Conservation (phyloP, 2,797 vertebrate species). For the Poeciliopsis infans region DNA sequence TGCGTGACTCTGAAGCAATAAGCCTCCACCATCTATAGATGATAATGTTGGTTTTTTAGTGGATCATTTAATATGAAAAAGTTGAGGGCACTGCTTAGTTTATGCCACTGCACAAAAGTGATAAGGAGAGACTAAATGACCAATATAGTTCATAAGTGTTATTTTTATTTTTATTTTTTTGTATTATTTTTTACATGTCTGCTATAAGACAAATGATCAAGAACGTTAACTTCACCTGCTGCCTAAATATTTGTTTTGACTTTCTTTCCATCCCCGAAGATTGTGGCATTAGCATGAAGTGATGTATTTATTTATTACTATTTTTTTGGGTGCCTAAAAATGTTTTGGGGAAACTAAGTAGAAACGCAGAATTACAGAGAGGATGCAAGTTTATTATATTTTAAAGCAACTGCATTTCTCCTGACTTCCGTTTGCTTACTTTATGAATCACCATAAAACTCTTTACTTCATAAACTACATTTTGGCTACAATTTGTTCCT, state of each 20-base stretch:
- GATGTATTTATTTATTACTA: no score
- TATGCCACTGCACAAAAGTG: background rate
- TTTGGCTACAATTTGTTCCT: background rate
- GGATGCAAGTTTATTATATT: background rate
- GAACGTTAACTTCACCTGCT: background rate
- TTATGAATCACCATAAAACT: background rate
- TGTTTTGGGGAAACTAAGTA: background rate
- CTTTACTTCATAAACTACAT: background rate
- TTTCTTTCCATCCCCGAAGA: background rate
- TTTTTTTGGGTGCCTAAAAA: background rate
- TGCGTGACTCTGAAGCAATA: background rate
- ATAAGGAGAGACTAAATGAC: background rate
- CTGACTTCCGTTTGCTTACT: background rate
- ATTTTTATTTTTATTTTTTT: no score
- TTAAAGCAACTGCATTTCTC: background rate
- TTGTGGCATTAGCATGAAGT: background rate
- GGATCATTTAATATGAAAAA: background rate
- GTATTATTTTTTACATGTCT: background rate
- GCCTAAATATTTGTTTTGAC: background rate
- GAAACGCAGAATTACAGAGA: background rate
- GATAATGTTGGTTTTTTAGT: background rate
- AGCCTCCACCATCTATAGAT: background rate
- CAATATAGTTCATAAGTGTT: background rate
- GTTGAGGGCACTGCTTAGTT: background rate
- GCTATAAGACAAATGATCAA: background rate